Percentiles rank a stretch among this genome's conserved stretches.
Conservation (phyloP, 2,888 invertebrate genomes). For the Branchinecta sandiegonensis region DNA sequence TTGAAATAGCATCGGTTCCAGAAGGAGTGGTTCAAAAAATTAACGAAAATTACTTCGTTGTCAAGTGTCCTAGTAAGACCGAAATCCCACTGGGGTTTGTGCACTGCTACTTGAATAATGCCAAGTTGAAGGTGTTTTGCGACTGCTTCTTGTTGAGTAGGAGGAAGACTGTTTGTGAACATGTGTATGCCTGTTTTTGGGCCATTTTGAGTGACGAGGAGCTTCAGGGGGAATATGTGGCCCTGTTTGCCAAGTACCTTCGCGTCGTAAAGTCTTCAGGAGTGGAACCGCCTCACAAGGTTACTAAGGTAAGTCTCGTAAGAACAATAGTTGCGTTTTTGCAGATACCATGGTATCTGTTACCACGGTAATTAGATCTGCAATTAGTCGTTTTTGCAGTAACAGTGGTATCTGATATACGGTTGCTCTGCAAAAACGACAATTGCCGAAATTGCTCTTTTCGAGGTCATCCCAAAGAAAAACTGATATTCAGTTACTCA, state of each 20-base stretch:
- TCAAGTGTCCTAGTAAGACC: not conserved
- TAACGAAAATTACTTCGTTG: not conserved
- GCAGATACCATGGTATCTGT: too few species aligned
- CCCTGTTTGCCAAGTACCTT: not conserved
- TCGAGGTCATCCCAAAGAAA: too few species aligned
- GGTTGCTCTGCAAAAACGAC: too few species aligned
- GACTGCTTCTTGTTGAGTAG: not conserved
- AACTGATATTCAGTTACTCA: too few species aligned
- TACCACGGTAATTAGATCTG: too few species aligned
- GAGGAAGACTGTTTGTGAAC: slow-evolving; percentile 10
- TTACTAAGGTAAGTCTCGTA: too few species aligned
- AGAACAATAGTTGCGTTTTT: too few species aligned
- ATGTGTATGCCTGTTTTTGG: slow-evolving; percentile 4
- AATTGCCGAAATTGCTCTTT: too few species aligned
- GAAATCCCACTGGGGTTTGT: slow-evolving; percentile 2
- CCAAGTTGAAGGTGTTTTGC: not conserved
- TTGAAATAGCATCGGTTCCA: not conserved
- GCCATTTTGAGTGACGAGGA: slow-evolving; percentile 9
- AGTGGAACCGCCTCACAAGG: too few species aligned
- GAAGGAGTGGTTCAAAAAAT: slow-evolving; percentile 2
- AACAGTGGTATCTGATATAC: too few species aligned
- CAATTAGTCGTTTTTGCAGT: too few species aligned
- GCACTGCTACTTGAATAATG: slow-evolving; percentile 8
- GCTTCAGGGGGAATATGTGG: slow-evolving; percentile 5
- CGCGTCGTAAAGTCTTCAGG: not conserved